Conservation (phyloP, 2,113 vertebrate species). For the Montifringilla adamsi region DNA sequence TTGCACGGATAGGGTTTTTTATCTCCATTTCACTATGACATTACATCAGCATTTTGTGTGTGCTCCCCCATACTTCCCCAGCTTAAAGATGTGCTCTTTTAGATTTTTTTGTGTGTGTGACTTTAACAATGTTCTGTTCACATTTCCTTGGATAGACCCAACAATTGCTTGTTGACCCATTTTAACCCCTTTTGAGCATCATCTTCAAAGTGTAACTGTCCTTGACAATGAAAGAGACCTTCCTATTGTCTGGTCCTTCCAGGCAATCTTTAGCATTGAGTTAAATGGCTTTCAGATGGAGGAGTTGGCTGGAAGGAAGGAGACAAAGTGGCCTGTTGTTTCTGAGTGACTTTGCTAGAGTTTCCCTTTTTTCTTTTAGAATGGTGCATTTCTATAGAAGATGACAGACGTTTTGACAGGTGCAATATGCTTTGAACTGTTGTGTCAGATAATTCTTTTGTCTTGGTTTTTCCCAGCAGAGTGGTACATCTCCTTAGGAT, state of each 20-base stretch:
- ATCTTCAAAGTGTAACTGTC: conserved; percentile 92
- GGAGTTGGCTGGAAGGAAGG: conserved; percentile 77
- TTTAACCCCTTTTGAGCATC: conserved; percentile 87
- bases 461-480: conserved; percentile 81
- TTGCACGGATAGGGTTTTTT: neutral
- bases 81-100: conserved; percentile 72
- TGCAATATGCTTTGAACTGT: conserved; percentile 96
- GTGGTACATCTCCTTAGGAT: conserved; percentile 75
- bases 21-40: conserved; percentile 30
- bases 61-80: conserved; percentile 46
- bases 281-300: conserved; percentile 84
- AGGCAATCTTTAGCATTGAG: conserved; percentile 80
- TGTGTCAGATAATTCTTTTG: conserved; percentile 89
- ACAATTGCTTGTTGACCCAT: conserved; percentile 85
- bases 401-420: conserved; percentile 90
- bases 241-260: conserved; percentile 81
- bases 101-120: conserved; percentile 55
- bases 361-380: conserved; percentile 79
- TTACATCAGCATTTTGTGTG: conserved; percentile 48
- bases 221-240: conserved; percentile 88
- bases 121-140: conserved; percentile 78
- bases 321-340: conserved; percentile 87
- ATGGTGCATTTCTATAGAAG: conserved; percentile 79
- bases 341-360: conserved; percentile 80
- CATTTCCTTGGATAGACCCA: conserved; percentile 75